Evolutionary conservation across 2,888 invertebrate genomes (phyloP).

Genomic region (Uropetala carovei): DNA sequence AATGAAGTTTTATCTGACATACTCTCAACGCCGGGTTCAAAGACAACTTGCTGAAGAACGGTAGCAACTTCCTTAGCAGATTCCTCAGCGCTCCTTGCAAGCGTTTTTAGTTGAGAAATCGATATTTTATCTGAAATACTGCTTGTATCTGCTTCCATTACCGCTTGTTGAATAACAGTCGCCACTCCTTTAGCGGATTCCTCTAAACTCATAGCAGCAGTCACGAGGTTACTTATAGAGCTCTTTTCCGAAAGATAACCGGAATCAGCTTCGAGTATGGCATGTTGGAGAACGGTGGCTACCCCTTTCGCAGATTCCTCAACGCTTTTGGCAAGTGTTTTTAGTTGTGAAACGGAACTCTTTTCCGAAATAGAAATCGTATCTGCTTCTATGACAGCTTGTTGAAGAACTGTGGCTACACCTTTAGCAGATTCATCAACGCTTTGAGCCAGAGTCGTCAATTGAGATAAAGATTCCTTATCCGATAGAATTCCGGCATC

Average conservation of each 20-base stretch:
- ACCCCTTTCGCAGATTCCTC: constrained; percentile 65
- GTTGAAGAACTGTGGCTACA: constrained; percentile 67
- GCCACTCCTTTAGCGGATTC: constrained; percentile 52
- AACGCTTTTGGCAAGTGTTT: constrained; percentile 66
- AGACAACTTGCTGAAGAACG: constrained; percentile 53
- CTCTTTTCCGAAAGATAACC: constrained; percentile 14
- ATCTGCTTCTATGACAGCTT: constrained; percentile 61
- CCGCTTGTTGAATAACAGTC: constrained; percentile 26
- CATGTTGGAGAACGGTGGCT: constrained; percentile 64
- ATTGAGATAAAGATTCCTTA: constrained; percentile 67
- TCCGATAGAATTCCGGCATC: constrained; percentile 65
- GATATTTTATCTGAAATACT: constrained; percentile 65
- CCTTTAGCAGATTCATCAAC: constrained; percentile 76
- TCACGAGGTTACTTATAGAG: neutral
- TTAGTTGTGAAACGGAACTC: constrained; percentile 70
- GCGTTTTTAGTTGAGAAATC: constrained; percentile 66
- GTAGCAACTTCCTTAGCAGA: constrained; percentile 69
- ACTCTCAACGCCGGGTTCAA: constrained; percentile 72
- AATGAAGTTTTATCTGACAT: constrained; percentile 79
- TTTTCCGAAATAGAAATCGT: constrained; percentile 74
- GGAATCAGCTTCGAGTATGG: constrained; percentile 62
- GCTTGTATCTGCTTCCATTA: constrained; percentile 75
- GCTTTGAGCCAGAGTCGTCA: constrained; percentile 72
- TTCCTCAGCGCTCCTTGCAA: constrained; percentile 70
- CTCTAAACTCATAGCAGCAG: constrained; percentile 42